Evolutionary conservation across 2,888 invertebrate species (phyloP).

Genomic region (Anoplius nigerrimus): DNA sequence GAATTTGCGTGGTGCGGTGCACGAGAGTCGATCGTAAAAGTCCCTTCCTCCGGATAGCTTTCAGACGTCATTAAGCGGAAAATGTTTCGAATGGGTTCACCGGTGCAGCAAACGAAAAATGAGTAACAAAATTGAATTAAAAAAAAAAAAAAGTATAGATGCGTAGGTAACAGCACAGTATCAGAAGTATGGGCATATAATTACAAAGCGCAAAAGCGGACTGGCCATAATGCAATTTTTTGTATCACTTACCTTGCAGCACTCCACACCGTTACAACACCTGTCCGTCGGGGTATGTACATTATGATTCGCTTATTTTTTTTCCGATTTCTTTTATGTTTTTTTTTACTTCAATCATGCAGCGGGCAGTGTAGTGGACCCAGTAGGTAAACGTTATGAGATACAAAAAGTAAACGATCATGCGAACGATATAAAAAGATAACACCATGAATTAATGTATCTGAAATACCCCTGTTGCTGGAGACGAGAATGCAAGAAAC

Average conservation of each 20-base stretch:
- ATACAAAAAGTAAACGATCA: slow-evolving; percentile 59
- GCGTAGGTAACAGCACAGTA: slow-evolving; percentile 36
- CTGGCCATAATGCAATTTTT: slow-evolving; percentile 61
- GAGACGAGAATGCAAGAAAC: slow-evolving; percentile 23
- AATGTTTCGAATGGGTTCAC: too few relatives aligned
- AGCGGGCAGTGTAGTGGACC: slow-evolving; percentile 71
- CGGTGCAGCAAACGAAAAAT: too few relatives aligned
- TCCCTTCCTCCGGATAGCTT: too few relatives aligned
- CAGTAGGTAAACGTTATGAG: slow-evolving; percentile 65
- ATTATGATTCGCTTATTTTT: slow-evolving; percentile 67
- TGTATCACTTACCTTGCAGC: slow-evolving; percentile 61
- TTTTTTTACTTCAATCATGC: slow-evolving; percentile 58
- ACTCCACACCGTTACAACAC: slow-evolving; percentile 16
- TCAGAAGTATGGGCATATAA: slow-evolving; percentile 24
- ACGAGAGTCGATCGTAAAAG: too few relatives aligned
- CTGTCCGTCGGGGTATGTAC: slow-evolving; percentile 53
- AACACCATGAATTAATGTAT: slow-evolving; percentile 40
- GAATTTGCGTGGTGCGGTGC: too few relatives aligned
- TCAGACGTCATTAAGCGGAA: too few relatives aligned
- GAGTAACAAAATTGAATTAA: background rate
- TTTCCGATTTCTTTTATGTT: too few relatives aligned
- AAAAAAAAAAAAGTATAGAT: slow-evolving; percentile 31
- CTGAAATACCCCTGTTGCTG: slow-evolving; percentile 40
- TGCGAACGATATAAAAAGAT: slow-evolving; percentile 59
- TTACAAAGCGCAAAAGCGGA: slow-evolving; percentile 55